Percentiles rank a stretch among this genome's conserved stretches.
Conservation (phyloP, 2,797 vertebrate species). For the Characodon lateralis region DNA sequence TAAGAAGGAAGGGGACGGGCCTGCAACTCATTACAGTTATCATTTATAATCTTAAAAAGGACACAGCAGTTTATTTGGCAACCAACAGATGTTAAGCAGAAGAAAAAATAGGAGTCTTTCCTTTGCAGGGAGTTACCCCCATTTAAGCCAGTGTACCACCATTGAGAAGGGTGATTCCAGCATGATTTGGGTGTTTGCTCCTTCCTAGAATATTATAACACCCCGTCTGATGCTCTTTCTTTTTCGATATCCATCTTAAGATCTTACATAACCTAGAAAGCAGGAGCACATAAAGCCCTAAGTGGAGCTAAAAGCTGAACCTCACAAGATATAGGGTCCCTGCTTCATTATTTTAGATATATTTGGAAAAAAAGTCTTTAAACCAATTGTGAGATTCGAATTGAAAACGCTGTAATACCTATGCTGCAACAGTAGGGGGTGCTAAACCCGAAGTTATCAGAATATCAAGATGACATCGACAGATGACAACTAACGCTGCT, state of each 20-base stretch:
- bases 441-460: not conserved
- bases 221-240: not conserved
- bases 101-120: constrained; percentile 18
- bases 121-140: constrained; percentile 8
- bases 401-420: not conserved
- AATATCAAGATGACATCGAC: not conserved
- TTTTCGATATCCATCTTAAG: not conserved
- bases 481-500: too few relatives aligned
- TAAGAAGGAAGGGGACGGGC: not conserved
- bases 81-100: constrained; percentile 24
- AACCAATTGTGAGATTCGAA: not conserved
- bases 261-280: not conserved
- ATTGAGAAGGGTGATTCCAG: constrained; percentile 41
- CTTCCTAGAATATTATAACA: not conserved
- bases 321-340: not conserved
- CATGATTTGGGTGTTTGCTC: constrained; percentile 27
- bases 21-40: not conserved
- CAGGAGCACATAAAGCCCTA: not conserved
- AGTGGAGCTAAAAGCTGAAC: constrained; percentile 2
- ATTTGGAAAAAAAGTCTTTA: not conserved
- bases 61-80: constrained; percentile 27
- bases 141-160: constrained; percentile 5
- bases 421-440: not conserved
- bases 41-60: constrained; percentile 22
- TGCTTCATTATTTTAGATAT: not conserved